Base-by-base conservation (phyloP, 2,797 vertebrate genomes). In the Ciconia nigra region DNA sequence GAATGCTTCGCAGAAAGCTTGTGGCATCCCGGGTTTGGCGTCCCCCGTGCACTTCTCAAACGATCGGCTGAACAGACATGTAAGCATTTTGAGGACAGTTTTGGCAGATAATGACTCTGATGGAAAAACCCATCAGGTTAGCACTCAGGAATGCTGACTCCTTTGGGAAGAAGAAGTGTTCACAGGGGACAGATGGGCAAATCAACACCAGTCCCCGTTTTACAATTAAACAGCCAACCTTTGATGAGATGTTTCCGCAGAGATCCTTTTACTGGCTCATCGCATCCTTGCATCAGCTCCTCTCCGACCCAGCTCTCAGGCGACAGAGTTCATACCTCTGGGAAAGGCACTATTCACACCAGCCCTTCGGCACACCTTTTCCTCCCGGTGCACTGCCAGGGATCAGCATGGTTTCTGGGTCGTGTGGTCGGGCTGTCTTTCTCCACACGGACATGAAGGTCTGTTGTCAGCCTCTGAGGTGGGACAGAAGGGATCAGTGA, bases 61-160 rank as follows among this genome's bases (percentile, higher is more conserved):
- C 0, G 1, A 7, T 4, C 1, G 3, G 28, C 42, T 44, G 72
- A 78, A 83, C 59, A 65, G 63, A 9, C 61, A 61, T 3, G 0
- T 13, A 37, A 71, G 69, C 25, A 1, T 61, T 65, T 41, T 13
- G 76, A 72, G 91, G 51, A 7, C 1, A 10, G 8, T 49, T 71
- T 44, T n/a, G 52, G 66, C 71, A 80, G 70, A 39, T 2, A 46
- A n/a, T 9, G n/a, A 2, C 86, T 83, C 42, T 83, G 66, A 85
- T 35, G 71, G 42, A 39, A 73, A 72, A 71, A 57, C 69, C 69
- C 69, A 28, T 13, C 0, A 0, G 41, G 71, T 69, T 76, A 70
- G 63, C 72, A 54, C 51, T 83, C 29, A 10, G 74, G 85, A 52
- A 59, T 1, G 2, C 12, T 7, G 29, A 13, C 4, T 91, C 61